Evolutionary conservation across 2,113 vertebrate species (phyloP).

Genomic region (Pycnonotus jocosus): DNA sequence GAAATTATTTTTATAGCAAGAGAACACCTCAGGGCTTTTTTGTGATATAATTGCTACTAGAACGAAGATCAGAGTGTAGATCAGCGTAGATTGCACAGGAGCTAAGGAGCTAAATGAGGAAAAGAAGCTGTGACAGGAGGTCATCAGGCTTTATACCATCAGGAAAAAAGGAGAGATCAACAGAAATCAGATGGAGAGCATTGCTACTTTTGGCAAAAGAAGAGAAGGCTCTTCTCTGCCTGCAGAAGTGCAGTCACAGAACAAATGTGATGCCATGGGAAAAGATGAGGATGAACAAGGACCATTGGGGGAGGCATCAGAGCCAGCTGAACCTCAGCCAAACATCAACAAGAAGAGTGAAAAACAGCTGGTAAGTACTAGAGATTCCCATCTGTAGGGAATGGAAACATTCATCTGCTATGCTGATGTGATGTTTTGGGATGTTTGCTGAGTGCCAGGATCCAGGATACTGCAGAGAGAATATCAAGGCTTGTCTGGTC

Average conservation of each 20-base stretch:
- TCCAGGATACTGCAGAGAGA: not conserved
- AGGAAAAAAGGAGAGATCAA: not conserved
- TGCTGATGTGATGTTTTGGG: not conserved
- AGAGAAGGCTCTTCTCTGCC: not conserved
- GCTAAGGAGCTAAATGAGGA: not conserved
- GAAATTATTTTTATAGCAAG: not conserved
- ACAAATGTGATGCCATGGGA: not conserved
- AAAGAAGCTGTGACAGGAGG: not conserved
- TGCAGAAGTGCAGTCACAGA: not conserved
- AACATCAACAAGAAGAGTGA: not conserved
- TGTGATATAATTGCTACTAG: not conserved
- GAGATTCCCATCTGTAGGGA: not conserved
- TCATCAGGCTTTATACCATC: not conserved
- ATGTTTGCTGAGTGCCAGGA: not conserved
- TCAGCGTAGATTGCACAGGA: not conserved
- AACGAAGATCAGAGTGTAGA: not conserved
- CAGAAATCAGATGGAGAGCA: not conserved
- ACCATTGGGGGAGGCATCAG: not conserved
- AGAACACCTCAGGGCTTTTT: not conserved
- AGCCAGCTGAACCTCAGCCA: not conserved
- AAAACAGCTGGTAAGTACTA: not conserved
- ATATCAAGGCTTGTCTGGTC: not conserved
- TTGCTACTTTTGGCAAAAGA: not conserved
- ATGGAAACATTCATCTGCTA: not conserved
- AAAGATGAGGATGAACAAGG: not conserved